Conservation (phyloP, 2,113 vertebrate species). For the Ascaphus truei region DNA sequence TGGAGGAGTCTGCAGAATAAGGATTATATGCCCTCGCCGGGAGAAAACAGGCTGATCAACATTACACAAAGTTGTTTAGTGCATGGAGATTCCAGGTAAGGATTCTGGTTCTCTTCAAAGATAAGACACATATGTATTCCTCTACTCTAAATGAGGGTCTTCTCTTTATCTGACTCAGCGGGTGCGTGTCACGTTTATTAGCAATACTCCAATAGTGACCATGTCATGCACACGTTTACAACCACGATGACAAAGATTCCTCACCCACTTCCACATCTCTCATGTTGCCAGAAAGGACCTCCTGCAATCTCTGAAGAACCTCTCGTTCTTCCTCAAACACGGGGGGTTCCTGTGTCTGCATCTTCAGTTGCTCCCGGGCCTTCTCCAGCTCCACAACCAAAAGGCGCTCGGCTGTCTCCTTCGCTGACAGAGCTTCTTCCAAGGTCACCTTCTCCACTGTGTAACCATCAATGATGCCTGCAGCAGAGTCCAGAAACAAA, state of each 20-base stretch:
- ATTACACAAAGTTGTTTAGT: too few relatives aligned
- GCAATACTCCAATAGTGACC: too few relatives aligned
- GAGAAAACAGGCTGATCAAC: too few relatives aligned
- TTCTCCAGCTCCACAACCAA: constrained; percentile 80
- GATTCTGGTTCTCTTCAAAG: too few relatives aligned
- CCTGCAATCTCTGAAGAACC: constrained; percentile 49
- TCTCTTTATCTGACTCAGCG: too few relatives aligned
- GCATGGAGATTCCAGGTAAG: too few relatives aligned
- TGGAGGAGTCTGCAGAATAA: too few relatives aligned
- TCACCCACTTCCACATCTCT: constrained; percentile 56
- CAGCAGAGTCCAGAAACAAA: not conserved
- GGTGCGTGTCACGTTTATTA: too few relatives aligned
- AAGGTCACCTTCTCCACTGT: constrained; percentile 73
- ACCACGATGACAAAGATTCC: not conserved
- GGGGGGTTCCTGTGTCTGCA: constrained; percentile 50
- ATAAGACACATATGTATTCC: too few relatives aligned
- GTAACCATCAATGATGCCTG: constrained; percentile 84
- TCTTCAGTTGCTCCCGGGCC: constrained; percentile 60
- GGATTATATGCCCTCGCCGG: too few relatives aligned
- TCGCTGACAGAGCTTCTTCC: constrained; percentile 75
- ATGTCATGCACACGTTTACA: too few relatives aligned
- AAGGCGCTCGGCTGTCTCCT: constrained; percentile 72
- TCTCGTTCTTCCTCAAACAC: constrained; percentile 43
- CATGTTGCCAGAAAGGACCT: constrained; percentile 51
- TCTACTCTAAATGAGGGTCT: too few relatives aligned